Conservation (phyloP, 2,113 vertebrate species). For the Cebidichthys violaceus region DNA sequence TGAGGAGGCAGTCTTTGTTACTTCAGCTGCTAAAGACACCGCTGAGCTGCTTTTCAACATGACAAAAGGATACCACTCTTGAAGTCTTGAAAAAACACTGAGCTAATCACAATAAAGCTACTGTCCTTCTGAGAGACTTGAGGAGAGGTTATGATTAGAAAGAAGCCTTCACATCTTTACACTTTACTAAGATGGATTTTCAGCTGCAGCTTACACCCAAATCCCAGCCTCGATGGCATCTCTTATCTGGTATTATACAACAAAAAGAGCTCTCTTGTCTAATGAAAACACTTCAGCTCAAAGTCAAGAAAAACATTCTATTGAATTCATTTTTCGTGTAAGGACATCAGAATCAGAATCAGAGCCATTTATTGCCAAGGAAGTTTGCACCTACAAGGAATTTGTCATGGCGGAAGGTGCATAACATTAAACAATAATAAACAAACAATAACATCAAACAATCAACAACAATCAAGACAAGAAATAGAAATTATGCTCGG, state of each 20-base stretch:
- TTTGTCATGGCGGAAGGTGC: no score
- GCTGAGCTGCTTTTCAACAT: slow-evolving; percentile 19
- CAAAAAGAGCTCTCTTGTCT: background rate
- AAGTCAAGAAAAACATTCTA: background rate
- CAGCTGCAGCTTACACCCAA: background rate
- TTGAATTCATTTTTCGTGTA: no score
- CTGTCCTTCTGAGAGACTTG: background rate
- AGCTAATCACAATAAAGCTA: background rate
- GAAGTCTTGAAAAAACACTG: background rate
- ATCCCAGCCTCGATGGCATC: background rate
- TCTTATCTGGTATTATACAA: background rate
- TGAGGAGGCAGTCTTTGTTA: slow-evolving; percentile 9
- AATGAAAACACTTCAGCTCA: background rate
- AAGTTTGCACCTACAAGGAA: no score
- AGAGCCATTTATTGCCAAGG: no score
- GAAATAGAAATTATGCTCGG: no score
- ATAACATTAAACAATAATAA: no score
- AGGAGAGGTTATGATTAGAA: background rate
- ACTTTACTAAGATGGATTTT: background rate
- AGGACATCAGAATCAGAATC: no score
- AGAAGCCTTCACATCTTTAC: slow-evolving; percentile 7
- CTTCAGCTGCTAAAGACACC: slow-evolving; percentile 20
- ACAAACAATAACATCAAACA: no score
- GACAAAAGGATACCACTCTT: background rate
- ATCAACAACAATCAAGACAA: no score